phyloP scores from a whole-genome alignment of 2,797 vertebrate genomes.

The Anomalospiza imberbis region DNA sequence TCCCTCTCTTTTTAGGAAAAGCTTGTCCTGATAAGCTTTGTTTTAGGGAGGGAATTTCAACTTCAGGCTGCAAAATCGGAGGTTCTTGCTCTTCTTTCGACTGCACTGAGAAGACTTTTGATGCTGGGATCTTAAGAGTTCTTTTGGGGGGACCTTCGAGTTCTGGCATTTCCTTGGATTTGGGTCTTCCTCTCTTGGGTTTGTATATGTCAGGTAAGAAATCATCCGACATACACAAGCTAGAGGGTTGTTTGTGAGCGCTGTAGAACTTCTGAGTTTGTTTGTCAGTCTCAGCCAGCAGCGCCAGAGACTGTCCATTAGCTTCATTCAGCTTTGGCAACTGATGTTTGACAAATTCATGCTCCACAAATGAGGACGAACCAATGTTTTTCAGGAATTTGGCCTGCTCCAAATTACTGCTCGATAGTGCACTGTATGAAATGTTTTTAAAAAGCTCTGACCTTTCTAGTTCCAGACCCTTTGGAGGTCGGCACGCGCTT shows the following conservation, averaged over 20 bases:
- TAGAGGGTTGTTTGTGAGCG: conserved; percentile 69
- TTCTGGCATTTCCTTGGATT: conserved; percentile 89
- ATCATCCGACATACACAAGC: conserved; percentile 69
- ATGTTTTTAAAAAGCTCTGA: conserved; percentile 75
- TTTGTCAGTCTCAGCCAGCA: conserved; percentile 71
- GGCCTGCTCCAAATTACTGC: conserved; percentile 66
- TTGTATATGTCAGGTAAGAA: conserved; percentile 73
- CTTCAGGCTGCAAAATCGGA: conserved; percentile 89
- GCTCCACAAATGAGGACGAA: conserved; percentile 63
- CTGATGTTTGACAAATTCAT: conserved; percentile 73
- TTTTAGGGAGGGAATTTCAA: conserved; percentile 80
- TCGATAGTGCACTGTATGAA: conserved; percentile 62
- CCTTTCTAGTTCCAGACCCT: conserved; percentile 72
- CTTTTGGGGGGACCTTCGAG: conserved; percentile 88
- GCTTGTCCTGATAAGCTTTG: conserved; percentile 71
- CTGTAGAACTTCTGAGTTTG: conserved; percentile 69
- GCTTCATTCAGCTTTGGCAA: conserved; percentile 76
- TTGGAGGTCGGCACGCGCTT: conserved; percentile 64
- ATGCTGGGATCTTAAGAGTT: conserved; percentile 86
- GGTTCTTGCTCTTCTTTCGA: conserved; percentile 90
- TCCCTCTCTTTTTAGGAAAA: conserved; percentile 88
- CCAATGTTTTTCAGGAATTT: conserved; percentile 72
- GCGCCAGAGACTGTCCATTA: conserved; percentile 57
- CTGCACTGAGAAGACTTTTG: conserved; percentile 89
- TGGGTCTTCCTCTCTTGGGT: conserved; percentile 88